Evolutionary conservation across 2,888 invertebrate species (phyloP).

Genomic region (Coenonympha arcania): DNA sequence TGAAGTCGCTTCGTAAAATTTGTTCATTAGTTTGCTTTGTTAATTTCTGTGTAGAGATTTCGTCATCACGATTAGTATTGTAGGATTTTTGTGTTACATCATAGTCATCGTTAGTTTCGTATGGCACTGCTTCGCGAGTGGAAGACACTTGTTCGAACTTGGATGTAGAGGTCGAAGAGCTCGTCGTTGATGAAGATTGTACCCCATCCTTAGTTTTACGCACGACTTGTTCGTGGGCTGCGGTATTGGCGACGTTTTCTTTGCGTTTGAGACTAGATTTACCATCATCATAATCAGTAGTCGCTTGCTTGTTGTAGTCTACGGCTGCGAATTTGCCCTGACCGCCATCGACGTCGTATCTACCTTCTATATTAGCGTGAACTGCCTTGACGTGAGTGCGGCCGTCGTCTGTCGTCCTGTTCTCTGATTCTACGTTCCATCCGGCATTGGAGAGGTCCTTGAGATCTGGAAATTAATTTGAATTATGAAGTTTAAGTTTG

Average conservation of each 20-base stretch:
- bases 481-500: neutral
- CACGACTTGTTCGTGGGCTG: conserved; percentile 56
- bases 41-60: conserved; percentile 34
- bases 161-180: conserved; percentile 52
- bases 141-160: conserved; percentile 55
- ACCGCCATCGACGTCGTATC: conserved; percentile 78
- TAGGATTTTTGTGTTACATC: conserved; percentile 37
- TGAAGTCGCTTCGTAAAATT: conserved; percentile 38
- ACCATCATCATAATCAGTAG: conserved; percentile 61
- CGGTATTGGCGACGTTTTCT: conserved; percentile 52
- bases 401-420: conserved; percentile 77
- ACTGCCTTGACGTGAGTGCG: conserved; percentile 75
- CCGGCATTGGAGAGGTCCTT: conserved; percentile 72
- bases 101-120: conserved; percentile 43
- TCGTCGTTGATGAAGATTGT: conserved; percentile 52
- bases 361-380: conserved; percentile 78
- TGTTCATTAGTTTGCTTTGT: conserved; percentile 38
- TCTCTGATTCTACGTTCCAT: conserved; percentile 79
- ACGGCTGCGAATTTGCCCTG: conserved; percentile 77
- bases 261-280: conserved; percentile 58
- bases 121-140: conserved; percentile 55
- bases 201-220: conserved; percentile 60
- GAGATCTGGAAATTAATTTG: conserved; percentile 51
- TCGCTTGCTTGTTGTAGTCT: conserved; percentile 74
- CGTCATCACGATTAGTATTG: conserved; percentile 44